Base-by-base conservation (phyloP, 2,888 invertebrate species). In the Tridacna gigas region DNA sequence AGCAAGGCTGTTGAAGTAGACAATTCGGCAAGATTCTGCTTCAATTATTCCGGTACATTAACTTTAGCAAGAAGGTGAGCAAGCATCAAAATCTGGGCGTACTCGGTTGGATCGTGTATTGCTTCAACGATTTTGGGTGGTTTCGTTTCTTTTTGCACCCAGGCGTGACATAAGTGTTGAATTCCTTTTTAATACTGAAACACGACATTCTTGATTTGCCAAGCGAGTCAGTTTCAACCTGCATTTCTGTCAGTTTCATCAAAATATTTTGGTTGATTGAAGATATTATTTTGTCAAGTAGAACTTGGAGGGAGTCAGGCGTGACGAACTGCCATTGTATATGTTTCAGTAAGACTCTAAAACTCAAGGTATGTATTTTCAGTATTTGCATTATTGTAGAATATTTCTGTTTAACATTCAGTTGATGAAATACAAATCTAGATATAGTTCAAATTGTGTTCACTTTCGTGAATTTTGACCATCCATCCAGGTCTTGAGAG, bases 91-190 rank as follows among this genome's bases (percentile, higher is more conserved):
- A 63, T 45, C 45, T 71, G 71, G 71, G 71, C 47, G 71, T 71
- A 26, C 45, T 22, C 47, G 71, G 71, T 71, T 51, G 48, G 48
- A 47, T 26, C 51, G 20, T 25, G 71, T 25, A 25, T 45, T 51
- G 71, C 51, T 26, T 22, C 51, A 26, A 0, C 48, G 71, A 71
- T 45, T 71, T 69, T 51, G 71, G 71, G 71, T 51, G 71, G 71
- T 47, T 51, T 51, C 71, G 26, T 71, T 71, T 71, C 26, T 7
- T 7, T 47, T n/a, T 47, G 22, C 51, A 71, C 12, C 47, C 51
- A 25, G 37, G 51, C 71, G 48, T 71, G 51, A 45, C 51, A 51
- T 0, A 18, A 3, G 7, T 26, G 51, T 48, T 18, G 20, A 48
- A 20, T 63, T 63, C 4, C 22, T 25, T 13, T 25, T 3, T 20